Base-by-base conservation (phyloP, 2,797 vertebrate species). In the Argyrosomus regius region DNA sequence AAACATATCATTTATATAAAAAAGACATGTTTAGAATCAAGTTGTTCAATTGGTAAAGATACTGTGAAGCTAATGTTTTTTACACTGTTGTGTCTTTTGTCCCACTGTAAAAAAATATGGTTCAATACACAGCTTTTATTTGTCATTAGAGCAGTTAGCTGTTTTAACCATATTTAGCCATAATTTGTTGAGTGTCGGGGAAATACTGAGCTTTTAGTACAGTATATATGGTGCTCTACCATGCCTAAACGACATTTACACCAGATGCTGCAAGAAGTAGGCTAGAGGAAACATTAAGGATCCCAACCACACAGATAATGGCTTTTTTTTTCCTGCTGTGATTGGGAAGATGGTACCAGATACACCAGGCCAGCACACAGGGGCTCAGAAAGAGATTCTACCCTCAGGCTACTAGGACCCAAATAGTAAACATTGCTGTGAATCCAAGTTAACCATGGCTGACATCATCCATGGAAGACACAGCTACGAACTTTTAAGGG, bases 401-500 rank as follows among this genome's bases (percentile, higher is more conserved):
- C 8, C 35, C 35, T 39, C 35, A 39, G 35, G 35, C 35, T 9
- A 39, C 8, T 39, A 39, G 35, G 35, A 39, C 35, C 35, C 8
- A 39, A 9, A 8, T 39, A 9, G 35, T 39, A 7, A 39, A 39
- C 8, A 49, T 11, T 26, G 49, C 48, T 69, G 12, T 3, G 5
- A 68, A 72, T 71, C 45, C 28, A 65, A 35, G 41, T 41, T 31
- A 66, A 53, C 54, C 20, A 35, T 46, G 64, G 50, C 28, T 62
- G 16, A 43, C n/a, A 69, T 28, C 49, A 53, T 58, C 52, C n/a
- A 62, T 39, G 48, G 45, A 45, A 12, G 20, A 52, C 24, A n/a
- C 56, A 57, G 57, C 17, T 28, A 26, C 20, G 49, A 20, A n/a
- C 12, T 14, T 49, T 57, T 61, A 4, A 5, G n/a, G 12, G 57